Conservation (phyloP, 1,140 invertebrate species). For the Neotoxoptera formosana region DNA sequence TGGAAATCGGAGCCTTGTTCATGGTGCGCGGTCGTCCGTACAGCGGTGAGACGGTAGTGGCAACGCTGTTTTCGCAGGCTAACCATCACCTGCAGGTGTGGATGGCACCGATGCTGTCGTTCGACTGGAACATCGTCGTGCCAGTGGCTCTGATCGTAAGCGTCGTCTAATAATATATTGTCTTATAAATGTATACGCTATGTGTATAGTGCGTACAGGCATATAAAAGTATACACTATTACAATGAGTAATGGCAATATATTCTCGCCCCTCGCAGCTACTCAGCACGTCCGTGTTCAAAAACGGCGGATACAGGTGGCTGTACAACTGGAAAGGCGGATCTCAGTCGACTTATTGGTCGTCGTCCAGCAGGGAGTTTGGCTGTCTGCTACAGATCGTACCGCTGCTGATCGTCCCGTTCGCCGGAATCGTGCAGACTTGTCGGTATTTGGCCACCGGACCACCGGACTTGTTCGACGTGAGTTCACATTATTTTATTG, state of each 20-base stretch:
- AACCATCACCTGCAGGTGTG: constrained; percentile 67
- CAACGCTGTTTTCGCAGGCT: constrained; percentile 67
- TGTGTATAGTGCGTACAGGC: background rate
- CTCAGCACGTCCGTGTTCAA: constrained; percentile 80
- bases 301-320: constrained; percentile 74
- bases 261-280: constrained; percentile 66
- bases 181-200: background rate
- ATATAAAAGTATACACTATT: background rate
- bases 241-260: background rate
- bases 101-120: constrained; percentile 78
- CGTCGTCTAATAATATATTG: constrained; percentile 36
- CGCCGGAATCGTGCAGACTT: constrained; percentile 81
- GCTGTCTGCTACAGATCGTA: constrained; percentile 78
- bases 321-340: constrained; percentile 74
- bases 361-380: constrained; percentile 78
- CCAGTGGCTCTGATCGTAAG: constrained; percentile 79
- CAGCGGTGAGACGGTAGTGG: constrained; percentile 81
- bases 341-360: constrained; percentile 74
- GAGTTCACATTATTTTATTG: constrained; percentile 62
- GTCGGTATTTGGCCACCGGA: constrained; percentile 80
- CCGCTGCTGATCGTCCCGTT: constrained; percentile 79
- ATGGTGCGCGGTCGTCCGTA: constrained; percentile 84
- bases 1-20: constrained; percentile 80
- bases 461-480: constrained; percentile 88
- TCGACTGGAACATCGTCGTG: constrained; percentile 86